Base-by-base conservation (phyloP, 64 coral and sea anemone species). In the Montipora cactus region DNA sequence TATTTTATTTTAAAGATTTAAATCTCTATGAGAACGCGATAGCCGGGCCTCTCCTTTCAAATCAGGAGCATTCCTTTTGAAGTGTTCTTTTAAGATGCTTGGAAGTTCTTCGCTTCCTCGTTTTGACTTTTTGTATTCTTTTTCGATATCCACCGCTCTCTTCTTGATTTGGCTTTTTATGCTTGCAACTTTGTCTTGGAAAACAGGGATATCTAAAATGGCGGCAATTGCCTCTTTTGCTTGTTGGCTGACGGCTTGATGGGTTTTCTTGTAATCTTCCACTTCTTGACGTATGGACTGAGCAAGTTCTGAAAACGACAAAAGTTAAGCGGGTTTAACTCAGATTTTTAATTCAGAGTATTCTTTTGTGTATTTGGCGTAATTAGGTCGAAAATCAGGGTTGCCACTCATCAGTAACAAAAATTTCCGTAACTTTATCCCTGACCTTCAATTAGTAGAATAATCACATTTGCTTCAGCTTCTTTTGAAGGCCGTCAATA, bases 151-250 rank as follows among this genome's bases (percentile, higher is more conserved):
- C 49, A 90, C 91, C 19, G 94, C 91, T 59, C 98, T 87, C 81
- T 99, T 99, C 83, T 80, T 94, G n/a, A 99, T 89, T 75, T 91
- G 87, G 59, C 73, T 93, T 62, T 99, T 99, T 47, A 95, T 64
- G 48, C 94, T 92, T 45, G 91, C 73, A 47, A 87, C 95, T 59
- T 92, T 93, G 61, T 87, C 74, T 13, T 91, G 81, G n/a, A 91
- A 88, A 57, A 99, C 76, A 28, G 98, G 98, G 68, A 99, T 87
- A 49, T 99, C 98, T n/a, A 94, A 85, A 19, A 99, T 84, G 18
- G 95, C 95, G 45, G 96, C 83, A 44, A 96, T 89, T 15, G 98
- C 98, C 44, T 99, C 95, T 49, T 91, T 83, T 15, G 95, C 98
- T 20, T 99, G 94, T 4, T 93, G 94, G 44, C 14, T 87, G 23